Base-by-base conservation (phyloP, 2,797 vertebrate genomes). In the Hozukius guyotensis region DNA sequence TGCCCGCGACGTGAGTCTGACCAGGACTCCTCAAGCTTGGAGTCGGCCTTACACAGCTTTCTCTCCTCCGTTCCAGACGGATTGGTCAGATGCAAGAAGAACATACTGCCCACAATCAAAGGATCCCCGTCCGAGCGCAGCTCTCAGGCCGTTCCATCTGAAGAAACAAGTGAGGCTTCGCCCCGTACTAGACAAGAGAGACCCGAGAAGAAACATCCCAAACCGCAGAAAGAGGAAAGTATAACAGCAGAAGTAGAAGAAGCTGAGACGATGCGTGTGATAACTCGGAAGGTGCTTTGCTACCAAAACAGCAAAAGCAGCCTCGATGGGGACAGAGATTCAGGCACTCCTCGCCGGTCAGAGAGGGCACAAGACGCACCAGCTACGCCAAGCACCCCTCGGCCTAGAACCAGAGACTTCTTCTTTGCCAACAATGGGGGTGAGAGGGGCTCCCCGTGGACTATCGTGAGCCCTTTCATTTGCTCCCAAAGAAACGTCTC, bases 391-490 rank as follows among this genome's bases (percentile, higher is more conserved):
- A 72, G 20, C 1, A 94, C 93, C 24, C 95, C 93, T 46, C 71
- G 11, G 1, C 88, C 87, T 4, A 86, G 72, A 65, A 86, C 84
- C 67, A 93, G 93, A 75, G 91, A 95, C 78, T 92, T 77, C 61
- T 90, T 93, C 73, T 93, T 92, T 64, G 83, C 81, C 32, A 87
- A 72, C 68, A 75, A 92, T 2, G 94, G 89, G 12, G 73, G 85
- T 13, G 3, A 18, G 42, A 18, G 87, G 13, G 86, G 91, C 59
- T 96, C 96, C 2, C 95, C 95, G 0, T 95, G 94, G 94, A 96
- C 94, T 1, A 94, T 96, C 38, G 89, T 96, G 53, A 96, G 95
- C 82, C 95, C 96, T 8, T 72, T 94, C 0, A 55, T 29, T 1
- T 86, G 83, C 42, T 62, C 92, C 29, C 71, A 38, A 4, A 61